Conservation (phyloP, 35 echinoderm and acorn worm genomes). For the Acanthaster planci region DNA sequence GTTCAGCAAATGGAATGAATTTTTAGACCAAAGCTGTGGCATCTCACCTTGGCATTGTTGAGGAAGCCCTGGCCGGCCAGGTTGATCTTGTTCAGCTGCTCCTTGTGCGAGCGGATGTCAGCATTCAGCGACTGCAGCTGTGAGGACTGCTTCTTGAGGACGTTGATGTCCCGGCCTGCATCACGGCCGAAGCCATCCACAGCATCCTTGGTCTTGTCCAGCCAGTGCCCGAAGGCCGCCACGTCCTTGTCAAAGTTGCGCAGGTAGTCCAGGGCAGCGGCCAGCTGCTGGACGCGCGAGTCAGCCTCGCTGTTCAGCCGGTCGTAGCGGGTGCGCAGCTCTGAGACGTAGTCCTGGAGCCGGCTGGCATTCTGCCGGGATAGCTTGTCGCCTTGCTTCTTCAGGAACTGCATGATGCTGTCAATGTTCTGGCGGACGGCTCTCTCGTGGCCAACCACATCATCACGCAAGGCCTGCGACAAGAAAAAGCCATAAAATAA, state of each 20-base stretch:
- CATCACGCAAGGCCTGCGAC: constrained; percentile 74
- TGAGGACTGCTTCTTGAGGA: constrained; percentile 75
- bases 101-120: constrained; percentile 63
- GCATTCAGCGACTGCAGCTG: constrained; percentile 75
- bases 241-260: constrained; percentile 82
- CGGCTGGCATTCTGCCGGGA: constrained; percentile 59
- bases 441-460: constrained; percentile 57
- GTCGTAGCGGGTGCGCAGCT: constrained; percentile 86
- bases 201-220: constrained; percentile 64
- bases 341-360: constrained; percentile 74
- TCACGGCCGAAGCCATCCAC: constrained; percentile 72
- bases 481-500: neutral
- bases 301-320: constrained; percentile 75
- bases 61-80: constrained; percentile 71
- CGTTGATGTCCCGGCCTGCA: constrained; percentile 78
- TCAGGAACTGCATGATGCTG: constrained; percentile 67
- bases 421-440: constrained; percentile 70
- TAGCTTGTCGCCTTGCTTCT: constrained; percentile 71
- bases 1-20: too few species aligned
- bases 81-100: constrained; percentile 74
- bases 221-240: constrained; percentile 77
- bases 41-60: constrained; percentile 89
- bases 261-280: constrained; percentile 65
- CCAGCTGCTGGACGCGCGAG: constrained; percentile 73
- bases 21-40: too few species aligned